A percentile compares a stretch with the other conserved stretches of the same genome.
Evolutionary conservation across 2,797 vertebrate genomes (phyloP).

Genomic region (Nannoperca obscura): DNA sequence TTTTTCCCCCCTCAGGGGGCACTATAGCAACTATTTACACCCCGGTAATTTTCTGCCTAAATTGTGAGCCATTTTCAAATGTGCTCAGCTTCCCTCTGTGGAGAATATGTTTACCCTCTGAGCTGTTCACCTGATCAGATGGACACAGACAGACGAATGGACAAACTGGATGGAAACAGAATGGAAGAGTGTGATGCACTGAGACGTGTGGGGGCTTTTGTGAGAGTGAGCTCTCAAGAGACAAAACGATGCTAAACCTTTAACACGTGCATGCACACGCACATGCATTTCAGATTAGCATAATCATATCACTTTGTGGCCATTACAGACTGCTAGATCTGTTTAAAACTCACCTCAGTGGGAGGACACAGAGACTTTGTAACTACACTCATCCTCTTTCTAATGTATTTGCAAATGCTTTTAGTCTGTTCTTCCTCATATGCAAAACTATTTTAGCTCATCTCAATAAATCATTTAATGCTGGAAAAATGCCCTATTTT

Average conservation of each 20-base stretch:
- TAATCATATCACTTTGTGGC: conserved; percentile 51
- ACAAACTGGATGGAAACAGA: not conserved
- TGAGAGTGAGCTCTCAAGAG: conserved; percentile 15
- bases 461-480: conserved; percentile 64
- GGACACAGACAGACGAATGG: conserved; percentile 14
- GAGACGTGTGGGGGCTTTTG: conserved; percentile 10
- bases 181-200: not conserved
- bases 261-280: not conserved
- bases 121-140: conserved; percentile 38
- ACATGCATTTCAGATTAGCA: conserved; percentile 29
- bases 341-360: conserved; percentile 42
- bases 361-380: conserved; percentile 16
- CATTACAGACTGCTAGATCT: conserved; percentile 27
- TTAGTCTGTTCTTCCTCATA: conserved; percentile 47
- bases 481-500: conserved; percentile 47
- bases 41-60: conserved; percentile 20
- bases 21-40: conserved; percentile 34
- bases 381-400: conserved; percentile 26
- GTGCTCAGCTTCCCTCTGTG: conserved; percentile 29
- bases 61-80: conserved; percentile 33
- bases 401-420: conserved; percentile 56
- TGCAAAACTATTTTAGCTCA: conserved; percentile 63
- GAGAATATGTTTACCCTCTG: conserved; percentile 25
- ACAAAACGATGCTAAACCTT: conserved; percentile 18
- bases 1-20: conserved; percentile 20